Conservation (phyloP, 92 coral and sea anemone genomes). For the Porites evermanni region DNA sequence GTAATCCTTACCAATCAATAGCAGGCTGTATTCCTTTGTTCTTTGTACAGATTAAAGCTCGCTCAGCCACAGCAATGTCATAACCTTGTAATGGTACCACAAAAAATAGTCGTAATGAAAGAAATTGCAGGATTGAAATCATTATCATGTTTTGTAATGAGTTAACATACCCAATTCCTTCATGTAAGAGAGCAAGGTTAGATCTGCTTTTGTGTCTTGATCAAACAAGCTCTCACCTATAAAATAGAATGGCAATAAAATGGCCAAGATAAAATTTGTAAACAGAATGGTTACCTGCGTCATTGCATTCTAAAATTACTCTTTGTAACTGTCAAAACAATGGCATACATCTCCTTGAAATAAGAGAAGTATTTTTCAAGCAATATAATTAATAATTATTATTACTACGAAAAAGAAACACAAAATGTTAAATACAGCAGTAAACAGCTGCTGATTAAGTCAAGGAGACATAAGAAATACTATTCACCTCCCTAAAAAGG, state of each 20-base stretch:
- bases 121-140: not conserved
- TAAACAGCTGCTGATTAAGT: no score
- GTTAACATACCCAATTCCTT: slow-evolving; percentile 87
- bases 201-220: slow-evolving; percentile 84
- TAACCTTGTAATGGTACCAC: slow-evolving; percentile 58
- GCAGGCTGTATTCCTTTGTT: slow-evolving; percentile 97
- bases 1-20: slow-evolving; percentile 87
- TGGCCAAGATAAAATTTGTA: no score
- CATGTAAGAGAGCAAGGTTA: slow-evolving; percentile 94
- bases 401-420: no score
- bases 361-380: no score
- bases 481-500: no score
- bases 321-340: no score
- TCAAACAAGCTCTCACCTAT: slow-evolving; percentile 83
- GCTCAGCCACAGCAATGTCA: slow-evolving; percentile 80
- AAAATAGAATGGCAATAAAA: not conserved
- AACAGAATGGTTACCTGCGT: no score
- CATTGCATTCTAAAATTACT: no score
- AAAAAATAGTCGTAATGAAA: not conserved
- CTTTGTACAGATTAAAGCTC: slow-evolving; percentile 83
- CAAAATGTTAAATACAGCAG: no score
- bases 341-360: no score
- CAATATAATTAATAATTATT: no score
- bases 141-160: not conserved
- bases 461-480: no score